phyloP scores from a whole-genome alignment of 2,113 vertebrate species.

The Eira barbara region DNA sequence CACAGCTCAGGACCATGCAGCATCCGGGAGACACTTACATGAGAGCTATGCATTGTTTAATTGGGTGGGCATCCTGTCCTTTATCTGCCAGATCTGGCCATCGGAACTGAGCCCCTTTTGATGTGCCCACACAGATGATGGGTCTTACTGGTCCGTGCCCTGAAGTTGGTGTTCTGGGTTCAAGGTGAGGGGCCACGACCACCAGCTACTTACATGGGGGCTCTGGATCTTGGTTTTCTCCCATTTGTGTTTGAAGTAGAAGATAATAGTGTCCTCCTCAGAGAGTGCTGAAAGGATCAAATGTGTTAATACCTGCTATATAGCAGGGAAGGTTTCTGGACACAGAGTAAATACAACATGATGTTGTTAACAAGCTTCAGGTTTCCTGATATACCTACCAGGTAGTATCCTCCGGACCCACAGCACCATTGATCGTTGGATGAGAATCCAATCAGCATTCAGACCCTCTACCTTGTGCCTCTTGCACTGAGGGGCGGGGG shows the following conservation, averaged over 20 bases:
- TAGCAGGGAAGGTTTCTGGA: not conserved
- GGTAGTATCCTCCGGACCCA: not conserved
- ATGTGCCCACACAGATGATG: too few species aligned
- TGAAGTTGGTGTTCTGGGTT: not conserved
- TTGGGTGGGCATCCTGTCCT: too few species aligned
- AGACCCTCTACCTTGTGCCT: not conserved
- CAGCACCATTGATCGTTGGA: not conserved
- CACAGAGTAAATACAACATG: not conserved
- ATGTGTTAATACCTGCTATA: not conserved
- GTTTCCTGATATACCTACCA: not conserved
- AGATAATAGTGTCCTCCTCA: not conserved
- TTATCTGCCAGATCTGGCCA: not conserved
- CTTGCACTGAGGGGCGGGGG: too few species aligned
- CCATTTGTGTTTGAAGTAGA: not conserved
- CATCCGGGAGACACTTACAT: not conserved
- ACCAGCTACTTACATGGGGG: not conserved
- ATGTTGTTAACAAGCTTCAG: too few species aligned
- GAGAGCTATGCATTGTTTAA: too few species aligned
- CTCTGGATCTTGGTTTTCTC: not conserved
- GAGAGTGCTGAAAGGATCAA: not conserved
- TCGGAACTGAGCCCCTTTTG: not conserved
- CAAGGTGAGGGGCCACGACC: not conserved
- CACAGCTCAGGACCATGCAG: not conserved
- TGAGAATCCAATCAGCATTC: not conserved
- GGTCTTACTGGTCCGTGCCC: too few species aligned